Percentiles rank a stretch among this genome's conserved stretches.
Evolutionary conservation across 2,888 invertebrate genomes (phyloP).

Genomic region (Girardia tigrina): DNA sequence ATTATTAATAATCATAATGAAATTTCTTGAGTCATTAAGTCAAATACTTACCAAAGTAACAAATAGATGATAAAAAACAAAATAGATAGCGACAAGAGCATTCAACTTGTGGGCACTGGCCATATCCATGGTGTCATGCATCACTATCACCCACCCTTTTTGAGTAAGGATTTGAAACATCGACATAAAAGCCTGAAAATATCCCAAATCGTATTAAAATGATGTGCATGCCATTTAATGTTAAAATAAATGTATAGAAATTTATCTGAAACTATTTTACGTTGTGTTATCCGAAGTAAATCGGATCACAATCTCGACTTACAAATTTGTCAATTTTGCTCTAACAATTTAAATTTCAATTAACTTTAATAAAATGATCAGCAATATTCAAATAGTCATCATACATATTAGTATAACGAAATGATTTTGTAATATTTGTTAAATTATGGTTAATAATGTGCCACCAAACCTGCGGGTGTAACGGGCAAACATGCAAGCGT

Average conservation of each 20-base stretch:
- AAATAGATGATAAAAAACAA: constrained; percentile 92
- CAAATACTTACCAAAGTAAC: constrained; percentile 83
- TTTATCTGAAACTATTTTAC: no score
- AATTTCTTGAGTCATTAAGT: no score
- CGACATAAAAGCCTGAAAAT: constrained; percentile 81
- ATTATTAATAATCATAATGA: no score
- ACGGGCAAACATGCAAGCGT: neutral
- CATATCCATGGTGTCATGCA: constrained; percentile 82
- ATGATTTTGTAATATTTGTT: no score
- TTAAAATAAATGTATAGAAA: no score
- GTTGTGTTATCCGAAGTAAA: no score
- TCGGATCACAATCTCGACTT: no score
- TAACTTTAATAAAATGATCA: no score
- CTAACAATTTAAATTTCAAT: no score
- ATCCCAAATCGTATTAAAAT: neutral
- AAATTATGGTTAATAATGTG: neutral
- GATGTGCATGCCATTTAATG: neutral
- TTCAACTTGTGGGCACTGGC: constrained; percentile 50
- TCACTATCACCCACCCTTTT: constrained; percentile 99
- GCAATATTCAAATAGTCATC: no score
- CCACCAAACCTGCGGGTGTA: neutral
- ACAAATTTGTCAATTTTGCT: no score
- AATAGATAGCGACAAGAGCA: constrained; percentile 88
- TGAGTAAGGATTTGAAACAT: constrained; percentile 99
- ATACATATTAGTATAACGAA: no score